Evolutionary conservation across 2,797 vertebrate genomes (phyloP), one percentile per base, ranked within the genome.

Genomic region (Acrossocheilus fasciatus): DNA sequence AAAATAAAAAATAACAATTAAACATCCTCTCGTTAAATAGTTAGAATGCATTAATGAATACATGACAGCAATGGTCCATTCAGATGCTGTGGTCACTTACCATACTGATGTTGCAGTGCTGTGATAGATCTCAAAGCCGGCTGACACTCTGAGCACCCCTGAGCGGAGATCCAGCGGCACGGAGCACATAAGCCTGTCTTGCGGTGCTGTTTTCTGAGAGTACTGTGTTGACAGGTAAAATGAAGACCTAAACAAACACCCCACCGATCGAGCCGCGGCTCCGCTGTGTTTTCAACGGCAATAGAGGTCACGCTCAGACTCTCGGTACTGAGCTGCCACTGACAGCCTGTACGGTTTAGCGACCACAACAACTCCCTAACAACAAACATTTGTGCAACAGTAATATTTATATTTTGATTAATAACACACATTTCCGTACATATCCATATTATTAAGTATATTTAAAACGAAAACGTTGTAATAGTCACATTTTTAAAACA

Each of bases 261-360:
- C 85, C 91, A 92, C 91, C 89, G 87, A 89, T 89, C 89, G 90
- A 91, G 82, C 88, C 92, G 93, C 93, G 90, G 88, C 89, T 92
- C 43, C 74, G 86, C 86, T 93, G 91, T 96, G 93, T 95, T 96
- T 95, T 95, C 94, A 95, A 93, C 93, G 90, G 95, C 94, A 93
- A 91, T 96, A 96, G 95, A 96, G 96, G 96, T 96, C 95, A 96
- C 88, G 90, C 91, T 92, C 85, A 92, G 93, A 92, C 87, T 92
- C 90, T 89, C 79, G 80, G 86, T 73, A 88, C 81, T 74, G 11
- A 83, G 93, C 62, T 69, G 90, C 43, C 88, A 6, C 0, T 34
- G 0, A 0, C 88, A 87, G 96, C 96, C 95, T 95, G 93, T 20
- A 0, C 1, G 26, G 0, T 18, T 18, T 83, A 1, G 76, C 26